A percentile compares a stretch with the other conserved stretches of the same genome.
These are phyloP conservation scores for Orthonychiurus folsomi DNA, from an alignment of 2,888 invertebrate genomes.

Conservation along the genomic window DNA sequence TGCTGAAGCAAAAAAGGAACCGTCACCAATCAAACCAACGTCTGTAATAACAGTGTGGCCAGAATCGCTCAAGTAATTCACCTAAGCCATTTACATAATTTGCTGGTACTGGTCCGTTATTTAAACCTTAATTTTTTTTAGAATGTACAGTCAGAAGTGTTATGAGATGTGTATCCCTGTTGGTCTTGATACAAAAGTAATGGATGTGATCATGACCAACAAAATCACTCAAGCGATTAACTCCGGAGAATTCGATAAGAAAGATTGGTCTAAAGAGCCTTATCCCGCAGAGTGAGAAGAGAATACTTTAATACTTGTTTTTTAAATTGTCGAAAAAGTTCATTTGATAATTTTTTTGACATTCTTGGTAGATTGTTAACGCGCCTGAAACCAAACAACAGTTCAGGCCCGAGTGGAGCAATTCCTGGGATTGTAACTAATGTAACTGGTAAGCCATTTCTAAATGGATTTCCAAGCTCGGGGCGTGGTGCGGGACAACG, in stretches of 20 bases:
- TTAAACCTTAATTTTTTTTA: slow-evolving; percentile 34
- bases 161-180: slow-evolving; percentile 51
- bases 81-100: neutral
- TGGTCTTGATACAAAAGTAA: slow-evolving; percentile 68
- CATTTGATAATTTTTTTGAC: too few relatives aligned
- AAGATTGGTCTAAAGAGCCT: slow-evolving; percentile 91
- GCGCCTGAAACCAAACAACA: neutral
- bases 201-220: slow-evolving; percentile 87
- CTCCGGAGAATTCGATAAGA: slow-evolving; percentile 74
- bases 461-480: slow-evolving; percentile 22
- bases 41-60: neutral
- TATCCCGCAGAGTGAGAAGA: slow-evolving; percentile 56
- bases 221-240: slow-evolving; percentile 85
- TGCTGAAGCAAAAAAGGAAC: too few relatives aligned
- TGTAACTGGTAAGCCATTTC: slow-evolving; percentile 38
- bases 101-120: neutral
- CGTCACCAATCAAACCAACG: neutral
- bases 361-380: neutral
- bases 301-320: too few relatives aligned
- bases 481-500: slow-evolving; percentile 29
- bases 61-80: slow-evolving; percentile 1
- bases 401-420: slow-evolving; percentile 19
- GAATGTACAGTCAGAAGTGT: slow-evolving; percentile 80
- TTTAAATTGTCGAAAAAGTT: too few relatives aligned
- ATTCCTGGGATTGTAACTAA: slow-evolving; percentile 39